Evolutionary conservation across 2,797 vertebrate species (phyloP), one percentile per base, ranked within the genome.

Genomic region (Pipistrellus pipistrellus): DNA sequence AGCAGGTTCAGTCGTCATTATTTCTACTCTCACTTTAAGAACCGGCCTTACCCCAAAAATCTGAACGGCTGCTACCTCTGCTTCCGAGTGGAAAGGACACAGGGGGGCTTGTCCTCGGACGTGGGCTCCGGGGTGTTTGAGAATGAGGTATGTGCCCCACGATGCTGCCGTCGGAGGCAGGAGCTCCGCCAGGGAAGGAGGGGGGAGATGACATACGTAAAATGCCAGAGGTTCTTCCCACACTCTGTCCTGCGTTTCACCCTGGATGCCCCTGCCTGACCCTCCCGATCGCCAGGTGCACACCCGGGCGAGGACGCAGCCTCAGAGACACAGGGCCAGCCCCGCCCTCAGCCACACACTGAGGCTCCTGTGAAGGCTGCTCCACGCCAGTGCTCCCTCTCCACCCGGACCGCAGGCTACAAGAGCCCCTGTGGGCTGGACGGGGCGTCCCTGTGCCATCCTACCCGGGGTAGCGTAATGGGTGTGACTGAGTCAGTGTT

Each of bases 1-100:
- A 0, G 4, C 0, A 0, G 9, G 7, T 30, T 91, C 20, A 0
- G 4, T 20, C n/a, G 1, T 18, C 8, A 66, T 32, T 9, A 32
- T 66, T 66, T 66, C 64, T 66, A 66, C 64, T 32, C 32, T 32
- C 64, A 66, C 64, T 66, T 66, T 66, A 32, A 1, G 18, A 66
- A 66, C 64, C 18, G 3, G n/a, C 64, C 64, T 17, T 44, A 44
- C 46, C 46, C 46, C 46, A 4, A 48, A 48, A 46, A 14, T 48
- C 46, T 13, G 13, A 48, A 48, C 0, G 46, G 46, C 46, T 48
- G 46, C 51, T 95, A 64, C 73, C n/a, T 94, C 57, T 91, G 77
- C 53, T 90, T 7, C 38, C 3, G 6, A 18, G 88, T 93, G 77
- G 0, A n/a, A 30, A 27, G 7, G 17, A 32, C 64, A 17, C 64